Percentiles rank a stretch among this genome's conserved stretches.
Conservation (phyloP, 2,888 invertebrate species). For the Fissipunctia ypsillon region DNA sequence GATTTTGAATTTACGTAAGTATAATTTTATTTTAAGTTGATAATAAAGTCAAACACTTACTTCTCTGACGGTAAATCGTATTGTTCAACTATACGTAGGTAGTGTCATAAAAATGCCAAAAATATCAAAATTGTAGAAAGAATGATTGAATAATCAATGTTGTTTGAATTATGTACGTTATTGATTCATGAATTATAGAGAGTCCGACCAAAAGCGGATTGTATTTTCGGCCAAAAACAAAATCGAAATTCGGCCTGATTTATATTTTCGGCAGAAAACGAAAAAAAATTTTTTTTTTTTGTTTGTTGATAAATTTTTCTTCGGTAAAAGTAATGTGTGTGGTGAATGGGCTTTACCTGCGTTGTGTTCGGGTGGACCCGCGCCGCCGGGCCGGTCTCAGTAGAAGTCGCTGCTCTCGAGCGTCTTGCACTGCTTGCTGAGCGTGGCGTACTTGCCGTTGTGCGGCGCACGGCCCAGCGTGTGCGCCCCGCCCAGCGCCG, state of each 20-base stretch:
- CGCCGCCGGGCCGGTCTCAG: slow-evolving; percentile 95
- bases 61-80: no score
- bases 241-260: no score
- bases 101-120: not conserved
- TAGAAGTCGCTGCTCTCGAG: slow-evolving; percentile 98
- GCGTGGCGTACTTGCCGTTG: slow-evolving; percentile 97
- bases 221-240: no score
- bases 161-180: not conserved
- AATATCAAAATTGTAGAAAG: not conserved
- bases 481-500: slow-evolving; percentile 89
- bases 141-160: not conserved
- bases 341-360: slow-evolving; percentile 17
- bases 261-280: no score
- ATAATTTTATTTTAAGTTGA: no score
- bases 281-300: no score
- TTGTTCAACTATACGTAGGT: not conserved
- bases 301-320: no score
- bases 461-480: slow-evolving; percentile 93
- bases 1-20: not conserved
- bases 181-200: not conserved
- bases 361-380: slow-evolving; percentile 72
- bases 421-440: slow-evolving; percentile 99
- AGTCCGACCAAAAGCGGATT: no score
- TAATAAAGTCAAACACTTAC: no score
- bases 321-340: no score